These are phyloP conservation scores for Patella ulyssiponensis DNA, from an alignment of 2,888 invertebrate genomes.

Conservation along the genomic window DNA sequence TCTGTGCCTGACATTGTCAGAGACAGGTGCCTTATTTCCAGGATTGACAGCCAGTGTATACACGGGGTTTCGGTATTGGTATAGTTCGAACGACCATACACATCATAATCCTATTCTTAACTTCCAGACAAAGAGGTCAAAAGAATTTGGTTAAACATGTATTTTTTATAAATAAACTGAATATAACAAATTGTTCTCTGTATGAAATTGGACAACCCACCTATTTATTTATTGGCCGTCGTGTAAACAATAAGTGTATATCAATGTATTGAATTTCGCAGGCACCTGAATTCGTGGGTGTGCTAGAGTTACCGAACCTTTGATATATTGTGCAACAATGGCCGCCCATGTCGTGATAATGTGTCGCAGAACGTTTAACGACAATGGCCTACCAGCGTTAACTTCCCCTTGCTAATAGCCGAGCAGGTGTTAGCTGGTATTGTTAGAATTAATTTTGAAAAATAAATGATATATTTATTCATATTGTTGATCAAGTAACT, in stretches of 20 bases:
- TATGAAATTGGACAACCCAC: too few relatives aligned
- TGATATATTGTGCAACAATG: constrained; percentile 11
- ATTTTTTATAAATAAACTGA: too few relatives aligned
- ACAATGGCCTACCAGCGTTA: background rate
- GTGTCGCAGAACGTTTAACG: background rate
- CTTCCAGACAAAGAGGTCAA: too few relatives aligned
- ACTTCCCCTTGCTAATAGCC: constrained; percentile 5
- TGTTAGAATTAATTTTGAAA: constrained; percentile 10
- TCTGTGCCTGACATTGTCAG: too few relatives aligned
- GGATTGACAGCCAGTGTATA: too few relatives aligned
- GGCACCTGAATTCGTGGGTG: background rate
- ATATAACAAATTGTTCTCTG: too few relatives aligned
- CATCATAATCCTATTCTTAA: too few relatives aligned
- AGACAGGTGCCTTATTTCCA: too few relatives aligned
- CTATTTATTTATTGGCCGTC: too few relatives aligned
- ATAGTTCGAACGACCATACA: too few relatives aligned
- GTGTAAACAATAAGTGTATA: background rate
- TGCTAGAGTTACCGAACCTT: constrained; percentile 5
- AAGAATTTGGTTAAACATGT: too few relatives aligned
- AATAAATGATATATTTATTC: constrained; percentile 13
- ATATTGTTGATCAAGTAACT: constrained; percentile 11
- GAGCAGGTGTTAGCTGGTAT: constrained; percentile 12
- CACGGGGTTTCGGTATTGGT: too few relatives aligned
- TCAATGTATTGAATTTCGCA: background rate
- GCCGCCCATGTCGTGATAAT: constrained; percentile 12